Evolutionary conservation across 2,113 vertebrate species (phyloP).

Genomic region (Fulica atra): DNA sequence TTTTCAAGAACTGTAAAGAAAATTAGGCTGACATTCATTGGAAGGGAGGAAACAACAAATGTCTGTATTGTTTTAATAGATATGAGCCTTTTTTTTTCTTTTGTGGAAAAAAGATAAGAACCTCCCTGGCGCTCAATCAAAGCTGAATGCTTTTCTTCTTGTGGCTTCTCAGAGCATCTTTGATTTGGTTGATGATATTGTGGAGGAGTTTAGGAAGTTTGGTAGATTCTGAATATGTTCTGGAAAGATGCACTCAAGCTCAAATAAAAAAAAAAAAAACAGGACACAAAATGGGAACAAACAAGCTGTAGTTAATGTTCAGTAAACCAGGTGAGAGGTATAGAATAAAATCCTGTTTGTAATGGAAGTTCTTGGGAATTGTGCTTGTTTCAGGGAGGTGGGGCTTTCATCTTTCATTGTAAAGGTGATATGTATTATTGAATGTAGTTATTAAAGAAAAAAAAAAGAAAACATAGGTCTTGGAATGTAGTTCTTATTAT

Average conservation of each 20-base stretch:
- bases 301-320: neutral
- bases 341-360: neutral
- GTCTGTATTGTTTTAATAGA: neutral
- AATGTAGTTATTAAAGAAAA: neutral
- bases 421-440: neutral
- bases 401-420: neutral
- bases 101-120: neutral
- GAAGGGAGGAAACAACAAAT: neutral
- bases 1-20: neutral
- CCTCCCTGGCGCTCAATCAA: neutral
- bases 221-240: neutral
- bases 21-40: neutral
- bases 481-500: neutral
- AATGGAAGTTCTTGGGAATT: neutral
- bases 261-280: neutral
- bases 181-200: neutral
- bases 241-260: neutral
- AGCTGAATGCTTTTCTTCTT: neutral
- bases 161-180: neutral
- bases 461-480: neutral
- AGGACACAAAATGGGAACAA: neutral
- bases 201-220: neutral
- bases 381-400: neutral
- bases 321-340: neutral
- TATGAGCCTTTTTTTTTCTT: neutral